Base-by-base conservation (phyloP, 2,888 invertebrate species). In the Netelia inedita region DNA sequence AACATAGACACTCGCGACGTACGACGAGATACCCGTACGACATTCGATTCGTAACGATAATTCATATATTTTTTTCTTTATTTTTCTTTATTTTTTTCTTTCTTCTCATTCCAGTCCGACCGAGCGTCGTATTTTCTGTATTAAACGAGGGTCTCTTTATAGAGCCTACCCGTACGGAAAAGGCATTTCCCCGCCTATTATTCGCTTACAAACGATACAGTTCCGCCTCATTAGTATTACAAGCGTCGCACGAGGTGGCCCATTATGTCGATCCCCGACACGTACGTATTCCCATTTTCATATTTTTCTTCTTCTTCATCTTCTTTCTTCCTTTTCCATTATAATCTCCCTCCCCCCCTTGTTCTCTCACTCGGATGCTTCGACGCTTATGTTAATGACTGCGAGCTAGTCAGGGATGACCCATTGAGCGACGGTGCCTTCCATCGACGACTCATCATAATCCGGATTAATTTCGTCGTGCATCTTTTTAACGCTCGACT, bases 261-360 rank as follows among this genome's bases (percentile, higher is more conserved):
- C 89, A 92, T 92, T 92, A 91, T 92, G 59, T 89, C 86, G 10
- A 2, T 43, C 10, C 87, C 86, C 89, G 85, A 55, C 75, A 80
- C 90, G 90, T 91, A 91, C 91, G 90, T 91, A 92, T 92, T 91
- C 90, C 88, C 88, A 90, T 91, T 92, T 93, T 92, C 90, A 90
- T 91, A 46, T 89, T 90, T 88, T 35, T 35, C 35, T 35, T 86
- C 89, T 88, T 88, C 88, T 88, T 82, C 91, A 89, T 65, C 16
- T 66, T 41, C 66, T 66, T 41, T 10, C 63, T 63, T 19, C 35
- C 55, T 69, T 16, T 55, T 19, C 23, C 43, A 28, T 65, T 79
- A 53, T 79, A 59, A 61, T 83, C 75, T 83, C 71, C 73, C 68
- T 28, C 65, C 21, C 53, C 65, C 50, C 59, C 43, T 57, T 10